Percentiles rank a stretch among this genome's conserved stretches.
Conservation (phyloP, 2,888 invertebrate species). For the Sericinus montela region DNA sequence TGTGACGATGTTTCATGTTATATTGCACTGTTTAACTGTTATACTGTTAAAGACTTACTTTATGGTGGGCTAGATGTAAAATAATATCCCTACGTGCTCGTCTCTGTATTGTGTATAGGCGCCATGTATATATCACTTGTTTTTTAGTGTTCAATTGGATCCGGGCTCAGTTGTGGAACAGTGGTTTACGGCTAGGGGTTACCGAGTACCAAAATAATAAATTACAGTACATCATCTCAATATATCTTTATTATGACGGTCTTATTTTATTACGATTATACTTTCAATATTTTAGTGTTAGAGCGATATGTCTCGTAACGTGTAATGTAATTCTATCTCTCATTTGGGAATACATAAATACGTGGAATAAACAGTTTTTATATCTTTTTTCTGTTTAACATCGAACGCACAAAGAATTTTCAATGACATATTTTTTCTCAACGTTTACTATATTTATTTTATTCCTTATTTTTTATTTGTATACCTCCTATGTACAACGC, state of each 20-base stretch:
- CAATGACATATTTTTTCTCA: not conserved
- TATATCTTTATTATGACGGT: constrained; percentile 35
- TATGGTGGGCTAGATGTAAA: constrained; percentile 51
- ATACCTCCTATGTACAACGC: too few relatives aligned
- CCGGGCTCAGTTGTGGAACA: constrained; percentile 35
- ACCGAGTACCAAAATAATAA: constrained; percentile 35
- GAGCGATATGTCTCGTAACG: constrained; percentile 23
- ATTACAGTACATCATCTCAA: constrained; percentile 37
- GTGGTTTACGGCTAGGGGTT: constrained; percentile 36
- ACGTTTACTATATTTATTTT: too few relatives aligned
- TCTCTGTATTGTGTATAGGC: constrained; percentile 44
- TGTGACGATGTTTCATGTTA: too few relatives aligned
- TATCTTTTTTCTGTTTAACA: constrained; percentile 6
- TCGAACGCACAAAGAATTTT: not conserved
- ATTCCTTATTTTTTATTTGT: too few relatives aligned
- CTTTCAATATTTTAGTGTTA: constrained; percentile 25
- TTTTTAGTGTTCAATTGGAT: constrained; percentile 24
- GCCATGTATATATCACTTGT: constrained; percentile 47
- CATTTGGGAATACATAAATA: constrained; percentile 15
- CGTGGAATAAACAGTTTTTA: constrained; percentile 14
- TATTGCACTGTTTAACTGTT: constrained; percentile 36
- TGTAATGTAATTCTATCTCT: constrained; percentile 15
- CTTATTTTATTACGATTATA: constrained; percentile 33
- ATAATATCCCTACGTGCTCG: constrained; percentile 55
- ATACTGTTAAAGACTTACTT: constrained; percentile 50